Evolutionary conservation across 1,140 invertebrate genomes (phyloP).

Genomic region (Stegodyphus dumicola): DNA sequence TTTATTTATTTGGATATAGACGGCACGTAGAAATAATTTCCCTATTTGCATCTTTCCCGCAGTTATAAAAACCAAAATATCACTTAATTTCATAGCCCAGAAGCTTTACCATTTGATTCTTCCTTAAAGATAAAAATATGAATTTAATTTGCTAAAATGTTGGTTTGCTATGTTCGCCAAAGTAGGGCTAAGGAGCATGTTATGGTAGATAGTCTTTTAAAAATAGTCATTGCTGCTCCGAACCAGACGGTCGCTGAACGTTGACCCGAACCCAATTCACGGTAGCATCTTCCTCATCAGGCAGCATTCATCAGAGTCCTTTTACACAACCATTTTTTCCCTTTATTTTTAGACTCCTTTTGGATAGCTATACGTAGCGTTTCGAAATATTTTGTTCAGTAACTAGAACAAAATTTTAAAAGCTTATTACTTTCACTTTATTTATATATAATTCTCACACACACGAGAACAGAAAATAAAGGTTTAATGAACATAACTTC

Average conservation of each 20-base stretch:
- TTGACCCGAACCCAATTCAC: constrained; percentile 19
- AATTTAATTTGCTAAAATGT: too few relatives aligned
- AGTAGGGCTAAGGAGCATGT: neutral
- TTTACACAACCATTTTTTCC: constrained; percentile 9
- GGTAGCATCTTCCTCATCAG: neutral
- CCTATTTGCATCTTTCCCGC: too few relatives aligned
- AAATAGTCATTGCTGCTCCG: neutral
- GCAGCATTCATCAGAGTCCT: constrained; percentile 11
- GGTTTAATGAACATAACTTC: too few relatives aligned
- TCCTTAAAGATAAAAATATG: too few relatives aligned
- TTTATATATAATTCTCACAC: too few relatives aligned
- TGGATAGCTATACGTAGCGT: neutral
- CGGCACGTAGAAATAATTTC: too few relatives aligned
- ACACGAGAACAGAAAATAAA: too few relatives aligned
- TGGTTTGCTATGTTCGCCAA: neutral
- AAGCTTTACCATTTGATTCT: too few relatives aligned
- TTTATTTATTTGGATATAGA: too few relatives aligned
- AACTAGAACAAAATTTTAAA: neutral
- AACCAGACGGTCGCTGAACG: constrained; percentile 11
- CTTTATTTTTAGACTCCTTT: constrained; percentile 15
- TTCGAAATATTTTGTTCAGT: constrained; percentile 5
- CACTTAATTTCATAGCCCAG: too few relatives aligned
- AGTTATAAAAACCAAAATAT: too few relatives aligned
- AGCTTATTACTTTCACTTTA: neutral
- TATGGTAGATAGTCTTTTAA: neutral